These are phyloP conservation scores for Cariama cristata DNA, from an alignment of 2,113 vertebrate genomes.

Conservation along the genomic window DNA sequence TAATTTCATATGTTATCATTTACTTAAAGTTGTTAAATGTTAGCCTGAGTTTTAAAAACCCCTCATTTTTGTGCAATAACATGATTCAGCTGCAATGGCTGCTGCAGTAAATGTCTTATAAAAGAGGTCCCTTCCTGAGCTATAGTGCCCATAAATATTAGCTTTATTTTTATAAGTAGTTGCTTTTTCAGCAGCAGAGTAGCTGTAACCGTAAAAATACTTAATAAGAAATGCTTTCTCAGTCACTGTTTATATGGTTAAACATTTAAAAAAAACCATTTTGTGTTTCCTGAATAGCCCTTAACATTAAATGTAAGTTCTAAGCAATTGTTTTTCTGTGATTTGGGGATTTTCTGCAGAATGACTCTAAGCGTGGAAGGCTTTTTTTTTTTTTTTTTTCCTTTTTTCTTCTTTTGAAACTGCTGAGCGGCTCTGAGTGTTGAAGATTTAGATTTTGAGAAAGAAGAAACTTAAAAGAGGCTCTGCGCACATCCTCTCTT, in stretches of 20 bases:
- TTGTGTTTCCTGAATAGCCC: constrained; percentile 60
- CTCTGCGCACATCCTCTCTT: not conserved
- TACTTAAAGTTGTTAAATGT: constrained; percentile 50
- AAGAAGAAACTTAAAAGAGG: not conserved
- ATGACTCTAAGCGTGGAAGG: not conserved
- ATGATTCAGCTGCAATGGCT: not conserved
- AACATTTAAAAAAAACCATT: constrained; percentile 62
- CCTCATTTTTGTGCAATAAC: not conserved
- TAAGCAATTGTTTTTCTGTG: constrained; percentile 62
- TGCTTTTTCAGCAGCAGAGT: constrained; percentile 28
- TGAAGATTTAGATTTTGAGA: not conserved
- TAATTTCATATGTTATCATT: constrained; percentile 44
- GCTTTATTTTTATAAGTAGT: constrained; percentile 44
- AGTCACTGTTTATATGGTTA: constrained; percentile 52
- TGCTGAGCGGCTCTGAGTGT: not conserved
- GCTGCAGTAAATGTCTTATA: constrained; percentile 32
- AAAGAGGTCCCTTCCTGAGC: constrained; percentile 16
- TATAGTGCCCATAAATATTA: constrained; percentile 57
- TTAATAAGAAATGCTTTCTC: constrained; percentile 74
- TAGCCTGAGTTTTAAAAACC: not conserved
- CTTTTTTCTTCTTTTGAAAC: not conserved
- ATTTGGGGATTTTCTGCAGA: constrained; percentile 33
- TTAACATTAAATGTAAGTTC: constrained; percentile 75
- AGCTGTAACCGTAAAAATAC: constrained; percentile 67
- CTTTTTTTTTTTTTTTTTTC: not conserved